These are phyloP conservation scores for Lerema accius DNA, from an alignment of 1,140 invertebrate species.

Conservation along the genomic window DNA sequence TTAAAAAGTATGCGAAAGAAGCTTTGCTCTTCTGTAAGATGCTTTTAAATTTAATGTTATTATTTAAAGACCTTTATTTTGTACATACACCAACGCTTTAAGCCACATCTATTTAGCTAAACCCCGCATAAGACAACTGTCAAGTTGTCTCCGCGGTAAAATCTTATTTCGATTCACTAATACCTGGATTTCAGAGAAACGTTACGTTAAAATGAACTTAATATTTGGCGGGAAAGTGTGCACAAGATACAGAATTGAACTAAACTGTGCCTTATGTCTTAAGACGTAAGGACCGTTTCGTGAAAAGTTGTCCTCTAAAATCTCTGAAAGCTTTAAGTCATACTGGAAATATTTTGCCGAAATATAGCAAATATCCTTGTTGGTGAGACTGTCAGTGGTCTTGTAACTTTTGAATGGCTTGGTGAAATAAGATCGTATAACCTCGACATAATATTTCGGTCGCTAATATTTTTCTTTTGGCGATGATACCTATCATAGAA, in stretches of 20 bases:
- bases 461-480: too few relatives aligned
- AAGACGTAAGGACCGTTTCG: too few relatives aligned
- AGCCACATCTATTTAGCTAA: conserved; percentile 2
- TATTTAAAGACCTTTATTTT: too few relatives aligned
- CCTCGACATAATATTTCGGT: too few relatives aligned
- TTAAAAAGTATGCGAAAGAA: too few relatives aligned
- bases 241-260: neutral
- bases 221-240: conserved; percentile 3
- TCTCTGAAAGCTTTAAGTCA: conserved; percentile 1
- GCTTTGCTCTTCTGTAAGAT: too few relatives aligned
- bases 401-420: too few relatives aligned
- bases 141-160: conserved; percentile 15
- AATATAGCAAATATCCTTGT: conserved; percentile 4
- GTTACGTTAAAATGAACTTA: conserved; percentile 28
- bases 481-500: too few relatives aligned
- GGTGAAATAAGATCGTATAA: too few relatives aligned
- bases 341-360: conserved; percentile 8
- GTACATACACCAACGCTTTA: neutral
- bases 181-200: conserved; percentile 22
- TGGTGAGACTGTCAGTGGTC: too few relatives aligned
- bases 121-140: conserved; percentile 14
- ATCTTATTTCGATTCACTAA: conserved; percentile 27
- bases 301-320: neutral
- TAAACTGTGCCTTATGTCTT: conserved; percentile 8
- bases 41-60: too few relatives aligned